Evolutionary conservation across 37 sponge, comb jelly and placozoan genomes (phyloP).

Genomic region (Cladorhizidae sp.): DNA sequence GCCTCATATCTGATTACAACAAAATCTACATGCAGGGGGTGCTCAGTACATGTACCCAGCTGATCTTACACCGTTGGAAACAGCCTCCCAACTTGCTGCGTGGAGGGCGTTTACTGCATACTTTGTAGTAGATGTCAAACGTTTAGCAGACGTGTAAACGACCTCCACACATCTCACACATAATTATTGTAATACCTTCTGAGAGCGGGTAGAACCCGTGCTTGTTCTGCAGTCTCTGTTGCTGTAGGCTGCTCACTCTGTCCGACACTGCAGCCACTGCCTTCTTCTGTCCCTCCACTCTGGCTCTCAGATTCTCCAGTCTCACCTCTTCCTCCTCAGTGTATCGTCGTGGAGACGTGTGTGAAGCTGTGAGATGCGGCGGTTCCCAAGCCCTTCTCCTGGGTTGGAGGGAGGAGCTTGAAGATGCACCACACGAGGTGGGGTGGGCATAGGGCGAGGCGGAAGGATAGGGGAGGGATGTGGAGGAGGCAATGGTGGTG

Average conservation of each 20-base stretch:
- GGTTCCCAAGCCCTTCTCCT: not conserved
- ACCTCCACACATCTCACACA: no score
- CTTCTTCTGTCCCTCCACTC: conserved; percentile 40
- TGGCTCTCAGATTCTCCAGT: conserved; percentile 11
- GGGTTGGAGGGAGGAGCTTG: not conserved
- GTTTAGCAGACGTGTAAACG: no score
- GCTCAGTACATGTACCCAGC: no score
- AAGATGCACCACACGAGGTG: no score
- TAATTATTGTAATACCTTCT: conserved; percentile 16
- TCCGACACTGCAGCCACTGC: conserved; percentile 12
- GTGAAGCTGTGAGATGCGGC: not conserved
- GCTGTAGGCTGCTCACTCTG: conserved; percentile 2
- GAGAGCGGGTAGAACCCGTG: conserved; percentile 15
- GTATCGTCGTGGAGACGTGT: not conserved
- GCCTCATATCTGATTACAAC: no score
- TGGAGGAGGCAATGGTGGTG: not conserved
- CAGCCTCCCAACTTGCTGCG: no score
- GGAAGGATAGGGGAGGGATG: no score
- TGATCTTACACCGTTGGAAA: no score
- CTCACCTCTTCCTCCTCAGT: not conserved
- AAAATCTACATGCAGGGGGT: no score
- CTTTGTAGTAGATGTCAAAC: no score
- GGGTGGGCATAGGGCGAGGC: no score
- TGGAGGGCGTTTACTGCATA: no score
- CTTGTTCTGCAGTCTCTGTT: not conserved